These are phyloP conservation scores for Drosophila kikkawai DNA, from an alignment of 1,140 invertebrate genomes.

Conservation along the genomic window DNA sequence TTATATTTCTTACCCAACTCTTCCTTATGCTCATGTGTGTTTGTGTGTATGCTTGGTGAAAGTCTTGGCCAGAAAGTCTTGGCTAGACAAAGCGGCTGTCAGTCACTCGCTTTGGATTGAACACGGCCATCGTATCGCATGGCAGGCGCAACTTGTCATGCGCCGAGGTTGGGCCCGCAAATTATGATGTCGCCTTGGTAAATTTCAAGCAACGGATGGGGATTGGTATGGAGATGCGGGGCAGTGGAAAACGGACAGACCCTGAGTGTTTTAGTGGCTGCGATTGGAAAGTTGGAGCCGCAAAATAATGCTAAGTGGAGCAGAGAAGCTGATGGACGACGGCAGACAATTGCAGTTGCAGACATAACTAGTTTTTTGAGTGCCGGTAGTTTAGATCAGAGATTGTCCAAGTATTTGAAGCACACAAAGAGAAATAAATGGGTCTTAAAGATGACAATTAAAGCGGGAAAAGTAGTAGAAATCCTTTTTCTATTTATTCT, in stretches of 20 bases:
- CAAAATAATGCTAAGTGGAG: slow-evolving; percentile 48
- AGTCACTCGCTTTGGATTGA: slow-evolving; percentile 40
- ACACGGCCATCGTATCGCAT: slow-evolving; percentile 38
- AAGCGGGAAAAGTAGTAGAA: neutral
- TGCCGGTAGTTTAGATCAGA: neutral
- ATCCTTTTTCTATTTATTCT: too few relatives aligned
- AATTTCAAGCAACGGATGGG: slow-evolving; percentile 6
- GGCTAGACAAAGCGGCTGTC: slow-evolving; percentile 56
- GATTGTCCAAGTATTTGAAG: slow-evolving; percentile 27
- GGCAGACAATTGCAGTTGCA: slow-evolving; percentile 51
- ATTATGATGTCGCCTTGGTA: slow-evolving; percentile 51
- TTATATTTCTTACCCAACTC: slow-evolving; percentile 10
- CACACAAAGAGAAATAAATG: neutral
- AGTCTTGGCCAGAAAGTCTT: slow-evolving; percentile 48
- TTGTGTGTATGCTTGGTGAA: slow-evolving; percentile 36
- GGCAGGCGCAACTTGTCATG: slow-evolving; percentile 43
- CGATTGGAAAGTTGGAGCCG: slow-evolving; percentile 52
- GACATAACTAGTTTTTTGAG: slow-evolving; percentile 50
- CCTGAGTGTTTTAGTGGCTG: slow-evolving; percentile 49
- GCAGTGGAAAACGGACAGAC: slow-evolving; percentile 14
- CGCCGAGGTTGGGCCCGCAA: slow-evolving; percentile 53
- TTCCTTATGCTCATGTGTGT: slow-evolving; percentile 2
- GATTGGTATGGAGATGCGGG: neutral
- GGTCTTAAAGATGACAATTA: neutral
- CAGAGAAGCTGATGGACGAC: slow-evolving; percentile 31